Base-by-base conservation (phyloP, 2,797 vertebrate species). In the Hephaestus fuliginosus region DNA sequence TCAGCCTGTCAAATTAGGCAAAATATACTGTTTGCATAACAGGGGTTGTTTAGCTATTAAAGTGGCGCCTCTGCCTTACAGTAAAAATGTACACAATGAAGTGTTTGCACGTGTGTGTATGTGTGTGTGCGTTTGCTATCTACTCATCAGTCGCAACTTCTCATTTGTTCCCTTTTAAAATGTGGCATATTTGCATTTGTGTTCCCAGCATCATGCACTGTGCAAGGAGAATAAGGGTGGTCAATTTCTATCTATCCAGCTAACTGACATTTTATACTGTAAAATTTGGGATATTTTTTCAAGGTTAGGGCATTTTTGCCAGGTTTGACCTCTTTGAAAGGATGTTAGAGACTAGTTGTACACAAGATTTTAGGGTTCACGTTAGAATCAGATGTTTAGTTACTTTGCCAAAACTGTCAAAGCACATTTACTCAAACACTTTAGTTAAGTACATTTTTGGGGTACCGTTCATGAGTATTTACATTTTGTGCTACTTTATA, bases 141-240 rank as follows among this genome's bases (percentile, higher is more conserved):
- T 44, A 55, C 80, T 88, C 79, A 79, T 87, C 86, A 65, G 65
- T 91, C 81, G 82, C 70, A 83, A 69, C 68, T 46, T 76, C 82
- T 88, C 44, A 86, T 89, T 86, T 75, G 51, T 76, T 78, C 36
- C 2, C 5, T 61, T 67, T 61, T 33, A 33, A 69, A 51, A 46
- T 2, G 2, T 58, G 18, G 1, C 3, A n/a, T 61, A 61, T 76
- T 76, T 82, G 33, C 2, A 17, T 65, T 56, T 41, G 55, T 58
- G 13, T 75, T 66, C n/a, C 30, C 28, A 20, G 9, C 68, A 12
- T 70, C 49, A 48, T 52, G 11, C 36, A 18, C 11, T 25, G 22
- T 17, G 25, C 30, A 25, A 14, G 48, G 6, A 74, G 22, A 55
- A 49, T 10, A 55, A 57, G 20, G 8, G 25, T 36, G 17, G 2